Evolutionary conservation across 2,113 vertebrate genomes (phyloP).

Genomic region (Clarias magur): DNA sequence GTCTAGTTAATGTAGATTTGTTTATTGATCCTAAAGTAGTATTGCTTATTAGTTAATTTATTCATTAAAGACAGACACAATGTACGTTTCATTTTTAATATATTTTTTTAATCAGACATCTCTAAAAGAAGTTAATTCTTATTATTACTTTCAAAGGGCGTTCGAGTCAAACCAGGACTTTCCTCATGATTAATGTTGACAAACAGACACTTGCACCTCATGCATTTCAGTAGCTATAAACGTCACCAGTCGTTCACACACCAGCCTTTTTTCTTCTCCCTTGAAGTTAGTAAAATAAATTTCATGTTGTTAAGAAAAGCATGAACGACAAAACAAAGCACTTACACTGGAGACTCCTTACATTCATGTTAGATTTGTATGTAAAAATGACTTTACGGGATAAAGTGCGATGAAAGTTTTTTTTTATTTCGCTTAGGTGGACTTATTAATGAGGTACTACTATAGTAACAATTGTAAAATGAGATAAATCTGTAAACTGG

Average conservation of each 20-base stretch:
- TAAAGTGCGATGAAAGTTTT: neutral
- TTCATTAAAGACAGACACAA: neutral
- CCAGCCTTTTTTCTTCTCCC: neutral
- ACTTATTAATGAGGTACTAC: neutral
- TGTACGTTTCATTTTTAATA: neutral
- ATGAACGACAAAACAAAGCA: neutral
- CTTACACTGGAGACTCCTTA: neutral
- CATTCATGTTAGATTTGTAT: neutral
- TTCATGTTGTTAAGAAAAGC: neutral
- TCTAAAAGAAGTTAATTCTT: neutral
- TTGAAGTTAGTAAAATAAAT: neutral
- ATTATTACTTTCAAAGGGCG: neutral
- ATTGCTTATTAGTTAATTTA: neutral
- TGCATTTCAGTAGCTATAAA: neutral
- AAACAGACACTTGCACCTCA: too few relatives aligned
- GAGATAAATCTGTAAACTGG: neutral
- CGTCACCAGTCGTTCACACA: neutral
- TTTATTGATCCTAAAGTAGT: too few relatives aligned
- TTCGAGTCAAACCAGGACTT: too few relatives aligned
- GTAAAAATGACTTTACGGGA: too few relatives aligned
- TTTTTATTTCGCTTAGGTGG: neutral
- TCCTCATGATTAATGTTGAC: too few relatives aligned
- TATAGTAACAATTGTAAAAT: neutral
- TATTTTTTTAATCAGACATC: neutral
- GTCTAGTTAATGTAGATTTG: neutral